Evolutionary conservation across 2,797 vertebrate genomes (phyloP), one percentile per base, ranked within the genome.

Genomic region (Chelidonichthys spinosus): DNA sequence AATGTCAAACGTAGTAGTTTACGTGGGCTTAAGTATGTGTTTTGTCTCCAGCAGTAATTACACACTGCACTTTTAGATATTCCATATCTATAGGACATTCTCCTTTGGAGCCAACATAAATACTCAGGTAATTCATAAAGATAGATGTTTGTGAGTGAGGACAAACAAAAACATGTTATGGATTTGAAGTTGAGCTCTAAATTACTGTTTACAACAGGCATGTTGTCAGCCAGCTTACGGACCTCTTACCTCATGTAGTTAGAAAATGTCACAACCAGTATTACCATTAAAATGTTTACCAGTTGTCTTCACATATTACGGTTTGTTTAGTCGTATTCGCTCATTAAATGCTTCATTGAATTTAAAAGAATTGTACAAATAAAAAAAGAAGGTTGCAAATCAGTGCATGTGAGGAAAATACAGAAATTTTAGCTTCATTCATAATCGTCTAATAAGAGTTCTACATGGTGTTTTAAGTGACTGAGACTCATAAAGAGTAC

Each of bases 111-210:
- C 59, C 66, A 69, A 74, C 73, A 68, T 70, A 86, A 73, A 78
- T 56, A 69, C 58, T 74, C 63, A 79, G 72, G 74, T 89, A 76
- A 75, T 78, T 82, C 39, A 64, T 46, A 64, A 75, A 64, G 79
- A 75, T 72, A n/a, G 66, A 69, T 78, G 72, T 76, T 85, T 82
- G 58, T 53, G 78, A 81, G 82, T 9, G 53, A n/a, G 79, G 61
- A 81, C 76, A 81, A 85, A 92, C 85, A 87, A 91, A 90, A 92
- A 90, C 91, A 91, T 87, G 92, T 93, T 91, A 69, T 91, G 90
- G 87, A 90, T 91, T 91, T 89, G 52, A 87, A 53, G 60, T 53
- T 79, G 72, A 91, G 86, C 88, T 87, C 80, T 59, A 93, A 94
- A 94, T 94, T 75, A 92, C 81, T 92, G 90, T 94, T 95, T 94